Base-by-base conservation (phyloP, 2,888 invertebrate genomes). In the Tipula unca region DNA sequence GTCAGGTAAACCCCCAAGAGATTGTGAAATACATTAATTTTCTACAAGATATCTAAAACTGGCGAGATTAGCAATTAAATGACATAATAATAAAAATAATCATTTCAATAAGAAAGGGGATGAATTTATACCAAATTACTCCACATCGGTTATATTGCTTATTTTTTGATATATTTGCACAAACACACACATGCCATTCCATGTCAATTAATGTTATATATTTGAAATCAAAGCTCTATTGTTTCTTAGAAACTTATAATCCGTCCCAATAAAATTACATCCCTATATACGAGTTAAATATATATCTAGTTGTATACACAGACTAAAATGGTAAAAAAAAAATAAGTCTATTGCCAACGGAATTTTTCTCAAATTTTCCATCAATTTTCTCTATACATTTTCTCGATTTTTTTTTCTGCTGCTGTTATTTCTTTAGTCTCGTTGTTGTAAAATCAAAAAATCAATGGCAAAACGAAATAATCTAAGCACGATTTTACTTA, bases 21-120 rank as follows among this genome's bases (percentile, higher is more conserved):
- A 69, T 69, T 69, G 8, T 25, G 25, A 69, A 69, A 69, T 25
- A 69, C 69, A 69, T 69, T 69, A 69, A 69, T 69, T 69, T 69
- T 25, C 8, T 8, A 69, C 25, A 69, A 48, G 39, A 48, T 6
- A 69, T 20, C 69, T 20, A 69, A 69, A 69, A 69, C 14, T 69
- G 69, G 69, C 25, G 69, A 69, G 69, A 69, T 69, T 69, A 69
- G 69, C 69, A 69, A 69, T 69, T 69, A 69, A 69, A 69, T 69
- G 69, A 69, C 25, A 69, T 69, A 20, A 20, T 69, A 69, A 69
- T 69, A 69, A 69, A 10, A 69, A 20, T 20, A 69, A 69, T 69
- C 69, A 69, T 69, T 69, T 69, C 69, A 69, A 25, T 20, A 69
- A 25, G 14, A 6, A 25, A 17, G 5, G 69, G 25, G 10, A 69